phyloP scores from a whole-genome alignment of 1,140 invertebrate species.

The Dreissena polymorpha region DNA sequence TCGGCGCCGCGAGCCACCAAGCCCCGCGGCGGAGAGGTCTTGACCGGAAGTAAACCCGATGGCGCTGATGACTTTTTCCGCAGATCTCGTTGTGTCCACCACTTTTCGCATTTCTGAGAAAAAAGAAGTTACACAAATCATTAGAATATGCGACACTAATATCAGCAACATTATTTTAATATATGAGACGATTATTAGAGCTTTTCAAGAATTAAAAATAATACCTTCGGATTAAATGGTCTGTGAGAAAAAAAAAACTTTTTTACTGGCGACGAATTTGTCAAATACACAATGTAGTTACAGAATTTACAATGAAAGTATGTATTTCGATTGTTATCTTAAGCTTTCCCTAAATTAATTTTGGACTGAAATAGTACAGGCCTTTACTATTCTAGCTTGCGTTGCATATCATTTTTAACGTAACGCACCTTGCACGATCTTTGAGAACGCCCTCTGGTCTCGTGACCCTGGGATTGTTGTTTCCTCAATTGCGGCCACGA shows the following conservation, averaged over 20 bases:
- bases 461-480: constrained; percentile 23
- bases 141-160: not conserved
- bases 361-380: no score
- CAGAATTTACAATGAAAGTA: no score
- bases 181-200: not conserved
- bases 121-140: not conserved
- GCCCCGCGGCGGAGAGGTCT: not conserved
- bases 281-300: no score
- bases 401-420: not conserved
- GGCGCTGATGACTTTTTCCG: not conserved
- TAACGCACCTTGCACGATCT: constrained; percentile 23
- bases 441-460: constrained; percentile 2
- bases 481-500: not conserved
- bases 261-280: no score
- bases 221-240: no score
- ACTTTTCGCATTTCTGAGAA: constrained; percentile 6
- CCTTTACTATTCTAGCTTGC: no score
- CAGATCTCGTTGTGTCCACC: not conserved
- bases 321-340: no score
- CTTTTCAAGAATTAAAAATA: no score
- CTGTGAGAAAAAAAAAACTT: no score
- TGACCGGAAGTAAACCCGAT: not conserved
- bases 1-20: not conserved
- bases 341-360: not conserved
- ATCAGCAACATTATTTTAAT: not conserved